Conservation (phyloP, 2,797 vertebrate species). For the Myotis daubentonii region DNA sequence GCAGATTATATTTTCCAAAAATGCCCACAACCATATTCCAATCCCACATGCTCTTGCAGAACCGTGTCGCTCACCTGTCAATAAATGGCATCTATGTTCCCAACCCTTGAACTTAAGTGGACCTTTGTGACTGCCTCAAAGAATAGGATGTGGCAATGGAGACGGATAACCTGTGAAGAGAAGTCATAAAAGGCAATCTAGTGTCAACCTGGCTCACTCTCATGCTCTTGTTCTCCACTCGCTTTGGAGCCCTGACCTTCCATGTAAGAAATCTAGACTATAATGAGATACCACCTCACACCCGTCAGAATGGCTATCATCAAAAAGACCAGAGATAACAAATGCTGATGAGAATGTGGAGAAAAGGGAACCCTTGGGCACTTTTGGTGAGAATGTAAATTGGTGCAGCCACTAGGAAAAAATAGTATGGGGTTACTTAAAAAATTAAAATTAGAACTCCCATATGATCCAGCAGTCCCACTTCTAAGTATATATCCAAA, state of each 20-base stretch:
- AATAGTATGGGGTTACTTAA: neutral
- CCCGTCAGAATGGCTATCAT: neutral
- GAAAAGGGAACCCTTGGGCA: neutral
- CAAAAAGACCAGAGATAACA: neutral
- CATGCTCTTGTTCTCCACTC: neutral
- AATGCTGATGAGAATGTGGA: neutral
- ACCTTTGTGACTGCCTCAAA: neutral
- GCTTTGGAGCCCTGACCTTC: constrained; percentile 4
- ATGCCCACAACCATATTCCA: neutral
- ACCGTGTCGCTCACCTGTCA: neutral
- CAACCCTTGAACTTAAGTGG: neutral
- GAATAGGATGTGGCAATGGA: neutral
- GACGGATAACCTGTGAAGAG: neutral
- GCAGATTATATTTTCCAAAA: neutral
- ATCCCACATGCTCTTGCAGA: neutral
- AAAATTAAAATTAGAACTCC: neutral
- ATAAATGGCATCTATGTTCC: neutral
- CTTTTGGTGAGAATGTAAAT: neutral
- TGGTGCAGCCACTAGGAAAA: neutral
- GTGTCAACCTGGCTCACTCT: neutral
- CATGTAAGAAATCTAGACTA: constrained; percentile 16
- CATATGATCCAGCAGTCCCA: neutral
- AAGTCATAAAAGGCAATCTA: neutral
- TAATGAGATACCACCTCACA: neutral
- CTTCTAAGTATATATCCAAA: neutral